Conservation (phyloP, 2,888 invertebrate genomes). For the Steinernema carpocapsae region DNA sequence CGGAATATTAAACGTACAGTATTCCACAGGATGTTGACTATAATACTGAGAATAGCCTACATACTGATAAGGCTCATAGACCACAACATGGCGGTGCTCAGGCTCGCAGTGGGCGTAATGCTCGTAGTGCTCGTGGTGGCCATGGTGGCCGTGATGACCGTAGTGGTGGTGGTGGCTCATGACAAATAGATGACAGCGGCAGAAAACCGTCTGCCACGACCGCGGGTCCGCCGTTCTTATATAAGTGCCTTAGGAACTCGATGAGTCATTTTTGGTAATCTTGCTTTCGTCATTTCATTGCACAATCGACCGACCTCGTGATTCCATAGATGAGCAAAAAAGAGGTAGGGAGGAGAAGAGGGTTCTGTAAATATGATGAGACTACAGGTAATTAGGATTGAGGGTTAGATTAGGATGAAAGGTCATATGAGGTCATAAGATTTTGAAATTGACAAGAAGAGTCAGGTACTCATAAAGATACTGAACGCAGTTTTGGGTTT, state of each 20-base stretch:
- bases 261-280: constrained; percentile 21
- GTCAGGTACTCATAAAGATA: no score
- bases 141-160: background rate
- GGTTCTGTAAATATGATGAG: no score
- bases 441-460: no score
- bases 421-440: no score
- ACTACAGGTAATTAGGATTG: no score
- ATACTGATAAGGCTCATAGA: constrained; percentile 22
- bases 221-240: background rate
- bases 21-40: background rate
- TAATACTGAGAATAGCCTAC: constrained; percentile 13
- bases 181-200: background rate
- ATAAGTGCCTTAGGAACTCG: background rate
- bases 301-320: no score
- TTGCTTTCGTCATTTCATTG: background rate
- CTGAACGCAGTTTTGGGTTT: no score
- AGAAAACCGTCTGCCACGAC: background rate
- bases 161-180: constrained; percentile 29
- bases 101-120: constrained; percentile 8
- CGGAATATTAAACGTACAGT: background rate
- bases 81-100: constrained; percentile 6
- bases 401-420: background rate
- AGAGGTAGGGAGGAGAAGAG: no score
- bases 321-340: no score
- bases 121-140: background rate